phyloP scores from a whole-genome alignment of 2,888 invertebrate genomes.

The Catocala nupta region DNA sequence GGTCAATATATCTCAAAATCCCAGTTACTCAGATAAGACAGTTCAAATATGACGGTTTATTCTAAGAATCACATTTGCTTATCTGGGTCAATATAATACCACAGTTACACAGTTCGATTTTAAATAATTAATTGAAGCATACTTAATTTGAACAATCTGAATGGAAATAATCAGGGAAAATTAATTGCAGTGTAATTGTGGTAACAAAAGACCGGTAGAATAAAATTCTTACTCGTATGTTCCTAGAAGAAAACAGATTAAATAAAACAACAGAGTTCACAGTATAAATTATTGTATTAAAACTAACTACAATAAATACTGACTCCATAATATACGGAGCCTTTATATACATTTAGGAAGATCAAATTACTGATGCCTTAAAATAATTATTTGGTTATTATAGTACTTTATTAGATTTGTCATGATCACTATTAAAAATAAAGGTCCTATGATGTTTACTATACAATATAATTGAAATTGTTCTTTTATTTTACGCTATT shows the following conservation, averaged over 20 bases:
- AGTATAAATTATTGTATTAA: slow-evolving; percentile 66
- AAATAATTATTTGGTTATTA: slow-evolving; percentile 70
- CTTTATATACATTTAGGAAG: slow-evolving; percentile 45
- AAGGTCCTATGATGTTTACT: slow-evolving; percentile 24
- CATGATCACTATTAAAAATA: slow-evolving; percentile 69
- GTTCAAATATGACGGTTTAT: too few species aligned
- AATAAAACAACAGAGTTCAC: slow-evolving; percentile 38
- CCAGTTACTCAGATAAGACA: too few species aligned
- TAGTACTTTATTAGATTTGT: slow-evolving; percentile 69
- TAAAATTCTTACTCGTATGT: too few species aligned
- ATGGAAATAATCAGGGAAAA: too few species aligned
- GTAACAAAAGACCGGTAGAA: too few species aligned
- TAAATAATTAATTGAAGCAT: too few species aligned
- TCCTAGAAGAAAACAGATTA: slow-evolving; percentile 14
- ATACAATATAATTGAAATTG: slow-evolving; percentile 28
- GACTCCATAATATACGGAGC: slow-evolving; percentile 83
- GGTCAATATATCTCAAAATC: too few species aligned
- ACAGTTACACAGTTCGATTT: too few species aligned
- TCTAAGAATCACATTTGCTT: too few species aligned
- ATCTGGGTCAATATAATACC: too few species aligned
- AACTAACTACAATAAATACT: slow-evolving; percentile 79
- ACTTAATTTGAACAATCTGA: too few species aligned
- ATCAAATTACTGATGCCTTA: slow-evolving; percentile 58
- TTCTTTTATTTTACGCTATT: slow-evolving; percentile 37
- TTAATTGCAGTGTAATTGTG: too few species aligned